Percentiles rank a stretch among this genome's conserved stretches.
Conservation (phyloP, 2,113 vertebrate genomes). For the Paradoxurus hermaphroditus region DNA sequence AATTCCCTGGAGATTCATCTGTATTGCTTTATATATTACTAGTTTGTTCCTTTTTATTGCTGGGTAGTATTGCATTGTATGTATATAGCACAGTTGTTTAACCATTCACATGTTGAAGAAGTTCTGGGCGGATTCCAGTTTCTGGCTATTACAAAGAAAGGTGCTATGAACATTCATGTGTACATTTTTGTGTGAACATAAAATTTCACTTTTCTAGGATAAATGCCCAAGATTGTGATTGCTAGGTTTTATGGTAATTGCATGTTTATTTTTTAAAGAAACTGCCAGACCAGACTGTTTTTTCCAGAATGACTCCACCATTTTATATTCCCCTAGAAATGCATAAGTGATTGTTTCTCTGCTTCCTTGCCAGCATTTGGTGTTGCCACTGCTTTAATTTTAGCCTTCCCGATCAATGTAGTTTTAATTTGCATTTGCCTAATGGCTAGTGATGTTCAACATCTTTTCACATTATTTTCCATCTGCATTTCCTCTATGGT, state of each 20-base stretch:
- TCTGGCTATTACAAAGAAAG: neutral
- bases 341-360: neutral
- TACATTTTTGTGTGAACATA: neutral
- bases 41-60: neutral
- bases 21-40: neutral
- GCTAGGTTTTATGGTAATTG: neutral
- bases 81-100: neutral
- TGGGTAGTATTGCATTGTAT: neutral
- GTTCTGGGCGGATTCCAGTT: neutral
- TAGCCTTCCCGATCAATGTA: neutral
- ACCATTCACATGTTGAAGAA: neutral
- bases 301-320: neutral
- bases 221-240: neutral
- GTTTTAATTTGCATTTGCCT: neutral
- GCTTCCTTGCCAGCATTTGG: neutral
- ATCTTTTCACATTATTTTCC: neutral
- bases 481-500: neutral
- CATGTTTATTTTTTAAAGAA: slow-evolving; percentile 9
- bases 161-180: neutral
- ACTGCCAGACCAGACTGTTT: neutral
- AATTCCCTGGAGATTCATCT: neutral
- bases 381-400: neutral
- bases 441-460: neutral
- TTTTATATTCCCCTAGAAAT: neutral
- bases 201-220: neutral